phyloP scores from a whole-genome alignment of 2,113 vertebrate species.

The Oreochromis niloticus region DNA sequence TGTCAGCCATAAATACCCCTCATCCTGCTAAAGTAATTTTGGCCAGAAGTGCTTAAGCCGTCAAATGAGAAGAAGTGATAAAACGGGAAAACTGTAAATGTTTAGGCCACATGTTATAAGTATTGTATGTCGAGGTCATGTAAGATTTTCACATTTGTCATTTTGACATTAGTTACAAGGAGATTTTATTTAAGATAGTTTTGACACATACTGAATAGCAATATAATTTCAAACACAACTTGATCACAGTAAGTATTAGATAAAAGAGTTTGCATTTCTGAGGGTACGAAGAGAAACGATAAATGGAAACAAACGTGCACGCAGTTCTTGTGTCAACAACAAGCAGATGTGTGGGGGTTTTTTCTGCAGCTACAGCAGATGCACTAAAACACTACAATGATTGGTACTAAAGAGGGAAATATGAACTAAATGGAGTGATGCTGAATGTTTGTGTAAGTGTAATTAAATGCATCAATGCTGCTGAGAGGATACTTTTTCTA shows the following conservation, averaged over 20 bases:
- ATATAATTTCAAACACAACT: not conserved
- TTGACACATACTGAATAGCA: not conserved
- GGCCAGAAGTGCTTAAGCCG: not conserved
- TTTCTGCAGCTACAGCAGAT: not conserved
- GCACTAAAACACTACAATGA: not conserved
- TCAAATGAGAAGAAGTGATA: not conserved
- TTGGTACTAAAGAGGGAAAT: not conserved
- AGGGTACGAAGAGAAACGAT: not conserved
- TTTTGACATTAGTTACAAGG: not conserved
- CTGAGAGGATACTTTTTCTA: not conserved
- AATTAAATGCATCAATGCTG: not conserved
- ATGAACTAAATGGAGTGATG: not conserved
- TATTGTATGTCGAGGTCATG: not conserved
- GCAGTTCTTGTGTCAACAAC: not conserved
- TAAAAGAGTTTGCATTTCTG: not conserved
- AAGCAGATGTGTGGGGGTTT: fast-evolving
- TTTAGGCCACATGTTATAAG: not conserved
- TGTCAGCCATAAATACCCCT: not conserved
- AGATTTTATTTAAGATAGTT: not conserved
- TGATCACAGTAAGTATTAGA: not conserved
- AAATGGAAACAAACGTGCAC: not conserved
- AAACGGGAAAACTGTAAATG: not conserved
- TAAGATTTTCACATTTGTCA: not conserved
- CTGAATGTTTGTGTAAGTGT: not conserved
- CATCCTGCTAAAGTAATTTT: not conserved